These are phyloP conservation scores for Terrapene triunguis DNA, from an alignment of 2,113 vertebrate genomes.

Conservation along the genomic window DNA sequence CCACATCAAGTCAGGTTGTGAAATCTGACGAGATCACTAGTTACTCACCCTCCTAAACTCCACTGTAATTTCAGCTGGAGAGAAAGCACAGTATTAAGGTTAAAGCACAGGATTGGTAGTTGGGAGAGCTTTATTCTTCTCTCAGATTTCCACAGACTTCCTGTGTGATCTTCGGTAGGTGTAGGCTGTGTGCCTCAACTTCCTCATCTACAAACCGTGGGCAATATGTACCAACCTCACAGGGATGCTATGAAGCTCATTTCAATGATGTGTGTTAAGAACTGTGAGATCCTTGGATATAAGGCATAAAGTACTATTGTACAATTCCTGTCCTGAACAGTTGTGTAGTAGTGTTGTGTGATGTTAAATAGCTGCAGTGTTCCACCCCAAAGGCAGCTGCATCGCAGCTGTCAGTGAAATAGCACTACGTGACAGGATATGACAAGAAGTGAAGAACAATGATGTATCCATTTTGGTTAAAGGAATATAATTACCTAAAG, in stretches of 20 bases:
- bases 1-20: background rate
- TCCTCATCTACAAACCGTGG: background rate
- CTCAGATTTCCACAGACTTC: background rate
- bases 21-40: background rate
- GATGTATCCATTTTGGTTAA: background rate
- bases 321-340: background rate
- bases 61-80: background rate
- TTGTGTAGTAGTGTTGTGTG: accelerated
- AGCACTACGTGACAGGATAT: background rate
- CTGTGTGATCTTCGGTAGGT: background rate
- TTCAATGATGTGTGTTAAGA: no score
- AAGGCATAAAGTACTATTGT: background rate
- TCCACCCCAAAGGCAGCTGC: background rate
- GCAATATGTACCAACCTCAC: background rate
- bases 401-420: background rate
- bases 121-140: background rate
- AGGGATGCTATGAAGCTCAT: background rate
- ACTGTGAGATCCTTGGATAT: background rate
- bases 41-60: background rate
- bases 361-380: background rate
- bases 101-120: background rate
- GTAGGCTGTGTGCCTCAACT: background rate
- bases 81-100: accelerated
- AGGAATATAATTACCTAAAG: background rate
- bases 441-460: background rate